phyloP scores from a whole-genome alignment of 2,888 invertebrate genomes.

The Caenorhabditis wallacei region DNA sequence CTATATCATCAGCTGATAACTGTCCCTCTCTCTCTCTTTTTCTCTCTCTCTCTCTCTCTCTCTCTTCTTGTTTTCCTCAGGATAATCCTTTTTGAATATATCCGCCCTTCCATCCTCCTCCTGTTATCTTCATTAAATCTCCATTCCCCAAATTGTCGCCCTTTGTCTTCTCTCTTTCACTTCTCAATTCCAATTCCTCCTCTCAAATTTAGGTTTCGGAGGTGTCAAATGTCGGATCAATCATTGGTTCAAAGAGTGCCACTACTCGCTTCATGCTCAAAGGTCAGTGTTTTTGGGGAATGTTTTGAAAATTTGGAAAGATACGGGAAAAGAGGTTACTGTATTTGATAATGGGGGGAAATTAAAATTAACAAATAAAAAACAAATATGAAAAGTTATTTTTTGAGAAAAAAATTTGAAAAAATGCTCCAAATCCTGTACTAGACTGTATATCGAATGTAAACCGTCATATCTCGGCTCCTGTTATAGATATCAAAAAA shows the following conservation, averaged over 20 bases:
- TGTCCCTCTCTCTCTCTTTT: not conserved
- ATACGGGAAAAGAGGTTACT: not conserved
- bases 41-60: not conserved
- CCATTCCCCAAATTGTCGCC: slow-evolving; percentile 37
- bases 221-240: slow-evolving; percentile 55
- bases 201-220: too few species aligned
- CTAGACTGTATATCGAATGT: too few species aligned
- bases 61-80: not conserved
- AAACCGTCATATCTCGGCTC: too few species aligned
- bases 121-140: slow-evolving; percentile 44
- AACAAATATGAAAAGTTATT: too few species aligned
- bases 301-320: not conserved
- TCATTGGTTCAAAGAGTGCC: slow-evolving; percentile 55
- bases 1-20: slow-evolving; percentile 54
- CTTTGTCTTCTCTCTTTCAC: not conserved
- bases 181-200: not conserved
- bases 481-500: too few species aligned
- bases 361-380: too few species aligned
- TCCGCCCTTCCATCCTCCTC: slow-evolving; percentile 8
- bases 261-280: slow-evolving; percentile 39
- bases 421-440: too few species aligned
- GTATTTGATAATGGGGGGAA: too few species aligned
- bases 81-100: slow-evolving; percentile 35
- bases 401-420: too few species aligned
- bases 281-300: slow-evolving; percentile 31